Evolutionary conservation across 2,888 invertebrate genomes (phyloP), one percentile per base, ranked within the genome.

Genomic region (Tuberolachnus salignus): DNA sequence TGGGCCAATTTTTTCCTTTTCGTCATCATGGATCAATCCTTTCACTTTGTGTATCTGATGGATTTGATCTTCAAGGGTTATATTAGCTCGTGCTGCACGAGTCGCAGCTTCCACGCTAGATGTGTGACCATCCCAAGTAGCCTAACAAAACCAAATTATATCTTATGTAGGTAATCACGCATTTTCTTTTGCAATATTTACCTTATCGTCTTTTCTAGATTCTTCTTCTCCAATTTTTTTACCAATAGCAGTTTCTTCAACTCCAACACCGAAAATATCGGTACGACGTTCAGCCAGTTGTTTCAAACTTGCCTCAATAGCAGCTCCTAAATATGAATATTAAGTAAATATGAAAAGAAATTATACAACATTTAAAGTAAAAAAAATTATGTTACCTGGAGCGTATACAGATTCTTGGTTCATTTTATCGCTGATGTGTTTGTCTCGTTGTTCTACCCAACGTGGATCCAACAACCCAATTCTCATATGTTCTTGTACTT

Each of bases 211-310:
- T 83, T 94, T 92, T 82, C 90, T 89, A 51, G 90, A 89, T 86
- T 94, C 94, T 83, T 94, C 93, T 85, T 95, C 95, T 1, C 95
- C 95, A 81, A 97, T 93, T 88, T 98, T 99, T 87, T 97, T 97
- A 88, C 99, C 99, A 85, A 99, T 99, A 34, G 95, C 95, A 0
- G 98, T 98, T 89, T 99, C 99, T 86, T 98, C 98, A 85, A 95
- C 95, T 80, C 98, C 98, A 81, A 96, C 94, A 87, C 99, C 99
- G 87, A 99, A 99, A 87, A 99, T 99, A 89, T 99, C 99, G 1
- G 99, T 98, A 92, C 99, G 96, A 83, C 99, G 91, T 86, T 99
- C 98, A 0, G 99, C 99, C 84, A 99, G 88, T 85, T 95, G 92
- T 85, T 97, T 97, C 84, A 99, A 90, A 84, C 94, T 96, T 57